Base-by-base conservation (phyloP, 2,888 invertebrate species). In the Heteromyza rotundicornis region DNA sequence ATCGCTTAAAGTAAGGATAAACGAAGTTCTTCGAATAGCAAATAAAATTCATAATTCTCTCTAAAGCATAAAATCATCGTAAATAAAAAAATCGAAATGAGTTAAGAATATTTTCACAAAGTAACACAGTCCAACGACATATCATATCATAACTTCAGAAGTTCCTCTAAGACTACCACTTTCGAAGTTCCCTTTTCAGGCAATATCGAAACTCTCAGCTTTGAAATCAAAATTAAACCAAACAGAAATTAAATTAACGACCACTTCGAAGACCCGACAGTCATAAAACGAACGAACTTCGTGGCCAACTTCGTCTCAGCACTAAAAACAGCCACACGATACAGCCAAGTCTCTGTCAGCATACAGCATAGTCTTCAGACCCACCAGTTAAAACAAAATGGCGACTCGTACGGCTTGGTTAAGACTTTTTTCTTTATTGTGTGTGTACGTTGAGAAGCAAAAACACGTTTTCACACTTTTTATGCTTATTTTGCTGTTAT, bases 391-490 rank as follows among this genome's bases (percentile, higher is more conserved):
- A 40, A 57, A 72, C 74, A 74, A 74, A 74, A 74, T 74, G 74
- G 74, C 72, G 74, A 14, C 40, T 57, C n/a, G 40, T 69, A 62
- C 52, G 59, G n/a, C 17, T 40, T 10, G 10, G 16, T 47, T 20
- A 10, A 47, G 23, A 47, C 24, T 22, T 58, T 50, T 20, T 32
- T 54, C 19, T n/a, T 44, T 40, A n/a, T 56, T 56, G 22, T 56
- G 19, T 22, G 20, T 32, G 14, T 27, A 20, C 27, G 52, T 14
- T 14, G 32, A 32, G 19, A 27, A n/a, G n/a, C 12, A 27, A 64
- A 68, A 74, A 74, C 74, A 72, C 67, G 74, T 74, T 75, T 74
- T 61, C 64, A 64, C 67, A 65, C 73, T 66, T 71, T 19, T 55
- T 36, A 17, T n/a, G 40, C 32, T 40, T 40, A 55, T 32, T 60